phyloP scores from a whole-genome alignment of 2,113 vertebrate genomes.

The Quiscalus mexicanus region DNA sequence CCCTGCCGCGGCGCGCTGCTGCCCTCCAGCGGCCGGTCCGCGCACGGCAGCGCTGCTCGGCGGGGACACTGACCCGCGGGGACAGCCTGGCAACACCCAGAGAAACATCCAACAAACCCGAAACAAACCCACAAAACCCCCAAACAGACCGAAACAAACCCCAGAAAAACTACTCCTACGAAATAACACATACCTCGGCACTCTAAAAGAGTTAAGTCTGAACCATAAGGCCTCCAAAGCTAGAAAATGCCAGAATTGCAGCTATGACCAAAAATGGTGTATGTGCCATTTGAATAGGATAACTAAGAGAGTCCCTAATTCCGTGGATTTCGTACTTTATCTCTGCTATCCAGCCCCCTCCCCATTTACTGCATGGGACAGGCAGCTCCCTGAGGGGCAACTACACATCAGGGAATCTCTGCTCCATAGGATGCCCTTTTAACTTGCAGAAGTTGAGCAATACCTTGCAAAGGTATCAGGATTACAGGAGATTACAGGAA shows the following conservation, averaged over 20 bases:
- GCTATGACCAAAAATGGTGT: fast-evolving
- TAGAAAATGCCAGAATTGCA: background rate
- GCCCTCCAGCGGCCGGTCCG: background rate
- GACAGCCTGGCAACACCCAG: fast-evolving
- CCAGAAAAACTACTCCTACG: fast-evolving
- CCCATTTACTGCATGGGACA: background rate
- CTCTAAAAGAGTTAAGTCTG: background rate
- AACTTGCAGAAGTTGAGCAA: fast-evolving
- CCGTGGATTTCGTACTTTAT: background rate
- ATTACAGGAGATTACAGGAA: background rate
- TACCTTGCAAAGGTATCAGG: background rate
- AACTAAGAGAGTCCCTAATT: background rate
- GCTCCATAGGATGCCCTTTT: background rate
- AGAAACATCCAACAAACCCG: fast-evolving
- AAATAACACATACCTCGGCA: background rate
- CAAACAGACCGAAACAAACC: fast-evolving
- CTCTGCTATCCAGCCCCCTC: background rate
- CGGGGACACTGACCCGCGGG: background rate
- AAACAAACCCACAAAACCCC: background rate
- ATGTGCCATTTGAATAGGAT: fast-evolving
- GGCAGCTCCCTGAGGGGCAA: background rate
- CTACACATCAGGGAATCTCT: background rate
- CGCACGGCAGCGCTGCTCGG: background rate
- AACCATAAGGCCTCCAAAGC: background rate
- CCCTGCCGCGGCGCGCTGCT: background rate